These are phyloP conservation scores for Plutomurus gul DNA, from an alignment of 1,140 invertebrate genomes.

Conservation along the genomic window DNA sequence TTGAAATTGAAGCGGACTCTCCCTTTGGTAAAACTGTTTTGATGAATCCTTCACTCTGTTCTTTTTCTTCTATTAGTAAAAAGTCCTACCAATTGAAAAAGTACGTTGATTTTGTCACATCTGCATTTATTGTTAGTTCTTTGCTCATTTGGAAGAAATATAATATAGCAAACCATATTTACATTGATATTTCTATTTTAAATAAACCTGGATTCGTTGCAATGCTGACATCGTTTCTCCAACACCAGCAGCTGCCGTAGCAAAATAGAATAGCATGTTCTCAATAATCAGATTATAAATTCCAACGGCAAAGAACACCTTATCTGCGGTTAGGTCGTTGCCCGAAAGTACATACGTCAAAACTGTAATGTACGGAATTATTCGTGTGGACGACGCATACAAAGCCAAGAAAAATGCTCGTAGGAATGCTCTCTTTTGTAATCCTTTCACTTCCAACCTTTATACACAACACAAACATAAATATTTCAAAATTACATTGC, in stretches of 20 bases:
- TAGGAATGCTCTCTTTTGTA: neutral
- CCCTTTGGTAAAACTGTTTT: neutral
- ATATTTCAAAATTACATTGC: no score
- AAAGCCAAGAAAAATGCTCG: slow-evolving; percentile 35
- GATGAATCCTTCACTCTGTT: neutral
- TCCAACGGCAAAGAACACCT: slow-evolving; percentile 61
- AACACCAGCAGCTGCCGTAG: slow-evolving; percentile 57
- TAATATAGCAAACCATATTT: no score
- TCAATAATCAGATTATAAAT: slow-evolving; percentile 25
- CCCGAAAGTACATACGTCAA: slow-evolving; percentile 70
- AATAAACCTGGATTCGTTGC: slow-evolving; percentile 25
- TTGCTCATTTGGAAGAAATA: no score
- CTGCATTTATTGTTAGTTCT: no score
- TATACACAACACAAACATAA: neutral
- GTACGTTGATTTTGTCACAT: no score
- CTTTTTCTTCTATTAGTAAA: slow-evolving; percentile 33
- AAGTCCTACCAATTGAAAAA: slow-evolving; percentile 3
- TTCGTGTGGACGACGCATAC: slow-evolving; percentile 60
- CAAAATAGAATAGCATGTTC: slow-evolving; percentile 59
- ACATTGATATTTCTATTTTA: no score
- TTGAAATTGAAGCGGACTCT: neutral
- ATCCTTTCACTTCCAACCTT: slow-evolving; percentile 31
- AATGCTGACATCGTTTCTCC: slow-evolving; percentile 8
- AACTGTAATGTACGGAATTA: slow-evolving; percentile 74
- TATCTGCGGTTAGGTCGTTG: slow-evolving; percentile 69